Percentiles rank a stretch among this genome's conserved stretches.
Evolutionary conservation across 2,888 invertebrate species (phyloP).

Genomic region (Eustalomyia histrio): DNA sequence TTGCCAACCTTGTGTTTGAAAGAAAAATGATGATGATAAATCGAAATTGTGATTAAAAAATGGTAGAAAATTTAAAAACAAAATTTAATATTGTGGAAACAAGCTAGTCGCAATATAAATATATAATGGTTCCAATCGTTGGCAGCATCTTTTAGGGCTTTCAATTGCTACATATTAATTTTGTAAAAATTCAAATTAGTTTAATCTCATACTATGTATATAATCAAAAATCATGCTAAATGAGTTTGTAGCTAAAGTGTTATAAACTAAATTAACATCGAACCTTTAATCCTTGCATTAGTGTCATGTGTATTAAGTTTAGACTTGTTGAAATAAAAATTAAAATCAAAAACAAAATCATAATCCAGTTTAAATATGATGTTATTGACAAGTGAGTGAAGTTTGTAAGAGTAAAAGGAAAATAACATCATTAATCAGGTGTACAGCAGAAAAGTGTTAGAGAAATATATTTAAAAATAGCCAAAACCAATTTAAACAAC

Average conservation of each 20-base stretch:
- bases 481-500: neutral
- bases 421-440: neutral
- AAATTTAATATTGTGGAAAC: no score
- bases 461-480: neutral
- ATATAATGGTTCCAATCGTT: no score
- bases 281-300: conserved; percentile 76
- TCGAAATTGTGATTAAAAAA: no score
- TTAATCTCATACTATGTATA: no score
- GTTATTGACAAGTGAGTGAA: conserved; percentile 9
- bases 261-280: conserved; percentile 67
- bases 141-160: no score
- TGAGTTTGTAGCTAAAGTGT: neutral
- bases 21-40: no score
- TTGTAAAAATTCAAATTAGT: neutral
- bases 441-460: neutral
- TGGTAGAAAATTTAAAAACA: no score
- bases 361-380: conserved; percentile 16
- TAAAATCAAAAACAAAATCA: conserved; percentile 11
- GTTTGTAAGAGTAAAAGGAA: neutral
- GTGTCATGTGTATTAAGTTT: conserved; percentile 73
- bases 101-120: no score
- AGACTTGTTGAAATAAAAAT: conserved; percentile 63
- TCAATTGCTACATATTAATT: neutral
- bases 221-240: neutral
- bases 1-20: no score